Evolutionary conservation across 64 coral and sea anemone species (phyloP).

Genomic region (Pocillopora damicornis): DNA sequence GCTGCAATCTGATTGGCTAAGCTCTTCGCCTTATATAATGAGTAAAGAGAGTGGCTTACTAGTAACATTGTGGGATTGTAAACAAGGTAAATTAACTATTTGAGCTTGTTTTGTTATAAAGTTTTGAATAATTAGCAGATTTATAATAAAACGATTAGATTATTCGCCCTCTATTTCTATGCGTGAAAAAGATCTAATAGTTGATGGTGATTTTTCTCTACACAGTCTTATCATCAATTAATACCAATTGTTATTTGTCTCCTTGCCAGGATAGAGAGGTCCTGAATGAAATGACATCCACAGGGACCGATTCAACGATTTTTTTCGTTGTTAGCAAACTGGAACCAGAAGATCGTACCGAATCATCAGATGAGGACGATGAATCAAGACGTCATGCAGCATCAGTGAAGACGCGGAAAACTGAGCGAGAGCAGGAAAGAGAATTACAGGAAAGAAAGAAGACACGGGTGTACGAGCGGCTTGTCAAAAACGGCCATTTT

Average conservation of each 20-base stretch:
- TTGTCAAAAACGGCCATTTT: conserved; percentile 41
- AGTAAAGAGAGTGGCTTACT: too few species aligned
- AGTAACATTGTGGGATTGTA: too few species aligned
- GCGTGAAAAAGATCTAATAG: too few species aligned
- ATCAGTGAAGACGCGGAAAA: not conserved
- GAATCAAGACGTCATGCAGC: not conserved
- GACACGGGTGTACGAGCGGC: conserved; percentile 37
- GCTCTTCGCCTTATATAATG: too few species aligned
- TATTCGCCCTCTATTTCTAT: too few species aligned
- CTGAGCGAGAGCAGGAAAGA: not conserved
- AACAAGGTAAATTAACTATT: too few species aligned
- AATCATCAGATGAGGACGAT: conserved; percentile 59
- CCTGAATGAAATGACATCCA: conserved; percentile 30
- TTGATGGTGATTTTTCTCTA: too few species aligned
- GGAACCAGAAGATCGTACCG: conserved; percentile 28
- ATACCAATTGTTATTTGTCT: not conserved
- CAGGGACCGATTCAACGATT: conserved; percentile 10
- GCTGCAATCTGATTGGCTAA: too few species aligned
- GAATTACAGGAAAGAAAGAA: conserved; percentile 57
- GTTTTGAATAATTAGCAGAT: too few species aligned
- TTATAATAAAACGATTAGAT: too few species aligned
- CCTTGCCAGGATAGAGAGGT: conserved; percentile 39
- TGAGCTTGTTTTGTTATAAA: too few species aligned
- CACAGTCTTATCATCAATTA: too few species aligned
- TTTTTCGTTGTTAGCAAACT: conserved; percentile 65